Evolutionary conservation across 2,888 invertebrate genomes (phyloP), one percentile per base, ranked within the genome.

Genomic region (Lasioglossum villosulum): DNA sequence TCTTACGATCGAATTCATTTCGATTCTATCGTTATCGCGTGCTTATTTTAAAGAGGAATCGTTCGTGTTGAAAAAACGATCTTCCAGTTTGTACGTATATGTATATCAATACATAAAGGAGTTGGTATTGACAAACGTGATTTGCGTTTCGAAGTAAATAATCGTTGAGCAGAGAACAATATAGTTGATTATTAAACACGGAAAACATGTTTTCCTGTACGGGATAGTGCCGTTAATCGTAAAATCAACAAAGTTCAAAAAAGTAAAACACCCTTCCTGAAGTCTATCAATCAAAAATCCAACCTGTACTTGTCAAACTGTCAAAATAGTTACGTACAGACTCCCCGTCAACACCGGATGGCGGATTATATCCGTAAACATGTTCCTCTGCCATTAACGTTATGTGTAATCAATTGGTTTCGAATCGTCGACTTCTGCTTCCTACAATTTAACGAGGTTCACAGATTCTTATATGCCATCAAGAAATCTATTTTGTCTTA

Each of bases 311-410:
- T 94, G 93, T 93, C 93, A 94, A 93, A 92, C 91, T 90, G 90
- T 90, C 90, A 90, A 92, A 92, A 89, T 88, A 87, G 88, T 89
- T 94, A 95, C 95, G 92, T 95, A 95, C 94, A 91, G 93, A 91
- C 87, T 94, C 93, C 90, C 93, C 93, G 89, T 95, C 93, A 93
- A 92, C 93, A 89, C 93, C 94, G 94, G 92, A 91, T 91, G 93
- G 92, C 92, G 94, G 94, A 93, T 92, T 94, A 88, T 94, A 95
- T 91, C 95, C 95, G 92, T 95, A 95, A 88, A 94, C 94, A 95
- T 95, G 93, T 93, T 95, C 95, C 91, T 95, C 95, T 94, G 95
- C 95, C 95, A 95, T 95, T 93, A 95, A 95, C 94, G 92, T 93
- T 91, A 91, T 86, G 89, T 93, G 68, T 84, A 78, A 86, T 90